These are phyloP conservation scores for Aldabrachelys gigantea DNA, from an alignment of 2,113 vertebrate genomes.

Conservation along the genomic window DNA sequence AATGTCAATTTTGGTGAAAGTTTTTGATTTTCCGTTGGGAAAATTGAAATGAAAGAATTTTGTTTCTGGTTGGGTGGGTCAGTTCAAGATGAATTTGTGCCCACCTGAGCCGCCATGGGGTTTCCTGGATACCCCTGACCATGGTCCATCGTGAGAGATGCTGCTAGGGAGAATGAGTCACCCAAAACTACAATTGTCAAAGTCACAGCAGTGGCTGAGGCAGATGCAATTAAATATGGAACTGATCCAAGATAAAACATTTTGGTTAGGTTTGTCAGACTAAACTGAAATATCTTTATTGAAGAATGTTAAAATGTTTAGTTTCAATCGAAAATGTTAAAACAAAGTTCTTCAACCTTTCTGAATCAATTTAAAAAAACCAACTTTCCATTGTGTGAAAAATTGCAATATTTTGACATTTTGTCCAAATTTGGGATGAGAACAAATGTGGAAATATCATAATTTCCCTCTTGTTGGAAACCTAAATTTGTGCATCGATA, in stretches of 20 bases:
- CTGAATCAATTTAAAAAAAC: neutral
- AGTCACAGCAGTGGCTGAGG: neutral
- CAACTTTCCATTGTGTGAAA: neutral
- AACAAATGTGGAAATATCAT: neutral
- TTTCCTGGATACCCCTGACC: neutral
- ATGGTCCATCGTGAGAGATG: neutral
- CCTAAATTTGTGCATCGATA: neutral
- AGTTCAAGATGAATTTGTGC: neutral
- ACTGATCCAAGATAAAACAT: neutral
- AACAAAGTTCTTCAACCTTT: slow-evolving; percentile 47
- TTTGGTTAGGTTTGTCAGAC: slow-evolving; percentile 57
- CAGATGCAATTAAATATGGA: neutral
- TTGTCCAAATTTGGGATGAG: neutral
- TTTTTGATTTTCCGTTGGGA: neutral
- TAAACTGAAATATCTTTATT: slow-evolving; percentile 38
- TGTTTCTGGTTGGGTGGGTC: neutral
- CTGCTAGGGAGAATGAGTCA: neutral
- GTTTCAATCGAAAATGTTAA: slow-evolving; percentile 55
- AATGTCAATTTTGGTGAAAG: neutral
- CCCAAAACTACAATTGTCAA: neutral
- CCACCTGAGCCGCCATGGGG: neutral
- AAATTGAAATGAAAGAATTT: neutral
- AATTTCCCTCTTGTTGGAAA: neutral
- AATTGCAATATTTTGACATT: rapidly evolving
- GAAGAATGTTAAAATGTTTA: slow-evolving; percentile 57